These are phyloP conservation scores for Cervus canadensis DNA, from an alignment of 2,113 vertebrate species.

Conservation along the genomic window DNA sequence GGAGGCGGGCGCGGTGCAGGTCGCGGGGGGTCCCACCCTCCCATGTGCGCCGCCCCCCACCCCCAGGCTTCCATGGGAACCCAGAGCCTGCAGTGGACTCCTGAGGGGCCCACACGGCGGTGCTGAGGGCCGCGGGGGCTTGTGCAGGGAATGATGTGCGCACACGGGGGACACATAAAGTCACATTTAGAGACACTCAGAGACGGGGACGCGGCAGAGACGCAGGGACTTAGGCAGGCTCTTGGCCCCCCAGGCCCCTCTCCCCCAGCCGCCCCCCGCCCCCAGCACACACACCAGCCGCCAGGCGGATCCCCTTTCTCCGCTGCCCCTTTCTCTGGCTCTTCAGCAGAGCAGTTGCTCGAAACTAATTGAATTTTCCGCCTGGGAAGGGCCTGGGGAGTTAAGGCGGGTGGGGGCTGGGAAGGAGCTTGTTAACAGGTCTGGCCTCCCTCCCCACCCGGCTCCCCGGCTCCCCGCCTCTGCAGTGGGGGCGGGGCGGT, in stretches of 20 bases:
- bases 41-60: neutral
- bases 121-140: accelerated
- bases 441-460: neutral
- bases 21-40: too few relatives aligned
- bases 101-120: accelerated
- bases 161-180: neutral
- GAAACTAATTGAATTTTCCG: constrained; percentile 90
- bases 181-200: neutral
- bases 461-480: neutral
- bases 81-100: neutral
- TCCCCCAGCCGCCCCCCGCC: too few relatives aligned
- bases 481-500: neutral
- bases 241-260: neutral
- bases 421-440: constrained; percentile 58
- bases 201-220: neutral
- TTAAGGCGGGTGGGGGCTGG: neutral
- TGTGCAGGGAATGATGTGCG: neutral
- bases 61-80: neutral
- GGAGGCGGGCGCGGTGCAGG: too few relatives aligned
- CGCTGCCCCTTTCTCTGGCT: too few relatives aligned
- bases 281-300: too few relatives aligned
- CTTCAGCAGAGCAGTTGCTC: constrained; percentile 55
- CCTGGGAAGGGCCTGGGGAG: constrained; percentile 68
- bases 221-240: neutral
- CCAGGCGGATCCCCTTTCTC: too few relatives aligned